A percentile compares a stretch with the other conserved stretches of the same genome.
These are phyloP conservation scores for Puffinus mauretanicus DNA, from an alignment of 2,113 vertebrate genomes.

Conservation along the genomic window DNA sequence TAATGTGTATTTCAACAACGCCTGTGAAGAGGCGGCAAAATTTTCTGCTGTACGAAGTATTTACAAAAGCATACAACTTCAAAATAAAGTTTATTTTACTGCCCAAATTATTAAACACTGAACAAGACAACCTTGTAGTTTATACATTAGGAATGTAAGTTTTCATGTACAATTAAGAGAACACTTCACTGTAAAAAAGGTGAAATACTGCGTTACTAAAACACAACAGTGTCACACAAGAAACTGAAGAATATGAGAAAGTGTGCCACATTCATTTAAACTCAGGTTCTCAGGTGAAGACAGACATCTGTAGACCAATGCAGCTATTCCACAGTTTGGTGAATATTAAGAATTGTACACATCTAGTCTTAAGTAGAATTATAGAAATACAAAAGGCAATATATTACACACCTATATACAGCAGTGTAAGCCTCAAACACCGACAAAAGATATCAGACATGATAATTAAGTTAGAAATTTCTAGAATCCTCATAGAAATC, in stretches of 20 bases:
- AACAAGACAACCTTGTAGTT: conserved; percentile 38
- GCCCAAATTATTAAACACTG: conserved; percentile 42
- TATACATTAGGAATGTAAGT: conserved; percentile 67
- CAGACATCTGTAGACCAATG: neutral
- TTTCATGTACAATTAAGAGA: conserved; percentile 42
- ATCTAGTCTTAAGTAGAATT: conserved; percentile 9
- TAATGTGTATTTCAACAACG: conserved; percentile 35
- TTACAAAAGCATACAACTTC: conserved; percentile 42
- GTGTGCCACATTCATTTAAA: neutral
- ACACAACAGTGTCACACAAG: neutral
- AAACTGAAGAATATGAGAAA: neutral
- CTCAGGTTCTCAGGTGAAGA: neutral
- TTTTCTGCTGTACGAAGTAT: neutral
- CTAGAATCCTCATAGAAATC: conserved; percentile 29
- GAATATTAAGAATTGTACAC: neutral
- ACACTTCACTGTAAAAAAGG: conserved; percentile 56
- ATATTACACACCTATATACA: conserved; percentile 31
- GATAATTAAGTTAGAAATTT: conserved; percentile 9
- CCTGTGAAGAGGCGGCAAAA: neutral
- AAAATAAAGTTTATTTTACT: conserved; percentile 71
- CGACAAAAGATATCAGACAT: conserved; percentile 3
- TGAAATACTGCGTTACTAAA: conserved; percentile 1
- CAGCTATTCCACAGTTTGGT: neutral
- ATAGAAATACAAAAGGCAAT: conserved; percentile 46
- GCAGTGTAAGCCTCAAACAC: conserved; percentile 22